Evolutionary conservation across 2,797 vertebrate species (phyloP).

Genomic region (Fundulus diaphanus): DNA sequence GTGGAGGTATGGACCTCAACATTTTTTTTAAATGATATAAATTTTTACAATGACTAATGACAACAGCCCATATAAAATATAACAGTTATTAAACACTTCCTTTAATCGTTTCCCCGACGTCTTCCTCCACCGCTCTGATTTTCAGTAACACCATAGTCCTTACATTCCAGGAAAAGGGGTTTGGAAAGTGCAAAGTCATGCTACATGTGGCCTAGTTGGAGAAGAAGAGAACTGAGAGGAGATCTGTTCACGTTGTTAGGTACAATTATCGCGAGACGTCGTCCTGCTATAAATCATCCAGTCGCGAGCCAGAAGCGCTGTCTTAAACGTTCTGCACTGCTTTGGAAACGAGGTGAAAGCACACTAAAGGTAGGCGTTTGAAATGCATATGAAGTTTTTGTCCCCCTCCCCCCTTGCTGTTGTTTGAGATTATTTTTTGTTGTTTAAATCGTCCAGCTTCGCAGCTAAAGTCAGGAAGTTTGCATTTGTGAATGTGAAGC

Average conservation of each 20-base stretch:
- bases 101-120: background rate
- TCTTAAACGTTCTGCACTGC: background rate
- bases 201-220: conserved; percentile 36
- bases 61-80: background rate
- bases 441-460: background rate
- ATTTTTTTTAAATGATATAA: no score
- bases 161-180: background rate
- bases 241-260: conserved; percentile 17
- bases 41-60: background rate
- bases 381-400: background rate
- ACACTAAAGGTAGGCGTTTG: conserved; percentile 46
- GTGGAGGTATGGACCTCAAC: background rate
- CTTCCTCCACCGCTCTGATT: background rate
- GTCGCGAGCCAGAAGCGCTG: fast-evolving
- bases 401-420: fast-evolving
- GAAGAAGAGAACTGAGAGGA: background rate
- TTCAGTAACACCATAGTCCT: conserved; percentile 13
- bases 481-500: background rate
- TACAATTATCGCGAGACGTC: conserved; percentile 73
- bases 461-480: background rate
- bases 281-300: conserved; percentile 49
- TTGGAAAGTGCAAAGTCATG: conserved; percentile 81
- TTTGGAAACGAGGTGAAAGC: fast-evolving
- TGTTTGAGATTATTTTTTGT: background rate
- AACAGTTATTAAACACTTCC: background rate